Percentiles rank a stretch among this genome's conserved stretches.
These are phyloP conservation scores for Hirtodrosophila trivittata DNA, from an alignment of 2,888 invertebrate genomes.

Conservation along the genomic window DNA sequence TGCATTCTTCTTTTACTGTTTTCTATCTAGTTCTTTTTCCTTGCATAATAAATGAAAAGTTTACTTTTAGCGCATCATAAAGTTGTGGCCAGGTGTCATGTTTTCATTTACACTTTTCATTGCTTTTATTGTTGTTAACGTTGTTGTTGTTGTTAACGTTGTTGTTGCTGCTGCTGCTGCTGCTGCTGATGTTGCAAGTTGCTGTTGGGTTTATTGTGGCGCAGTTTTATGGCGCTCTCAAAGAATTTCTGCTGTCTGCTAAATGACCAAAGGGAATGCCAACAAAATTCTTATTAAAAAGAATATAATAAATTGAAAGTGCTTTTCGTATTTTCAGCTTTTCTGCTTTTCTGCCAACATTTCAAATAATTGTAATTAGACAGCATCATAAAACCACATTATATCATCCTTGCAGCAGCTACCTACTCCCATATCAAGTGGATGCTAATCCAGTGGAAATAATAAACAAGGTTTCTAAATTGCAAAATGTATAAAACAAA, in stretches of 20 bases:
- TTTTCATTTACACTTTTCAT: conserved; percentile 73
- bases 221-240: neutral
- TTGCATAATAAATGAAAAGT: conserved; percentile 60
- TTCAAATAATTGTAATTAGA: no score
- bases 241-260: neutral
- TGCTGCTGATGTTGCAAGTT: conserved; percentile 34
- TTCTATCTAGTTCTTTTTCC: conserved; percentile 11
- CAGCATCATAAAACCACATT: no score
- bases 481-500: no score
- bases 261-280: no score
- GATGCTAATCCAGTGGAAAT: no score
- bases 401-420: no score
- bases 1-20: neutral
- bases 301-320: no score
- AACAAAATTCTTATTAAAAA: no score
- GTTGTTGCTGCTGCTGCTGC: conserved; percentile 25
- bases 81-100: conserved; percentile 72
- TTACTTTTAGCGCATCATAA: conserved; percentile 64
- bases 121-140: conserved; percentile 2
- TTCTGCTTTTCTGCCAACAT: no score
- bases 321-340: no score
- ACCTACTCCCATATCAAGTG: no score
- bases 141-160: neutral
- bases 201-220: conserved; percentile 23
- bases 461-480: no score